Evolutionary conservation across 2,113 vertebrate genomes (phyloP).

Genomic region (Albula goreensis): DNA sequence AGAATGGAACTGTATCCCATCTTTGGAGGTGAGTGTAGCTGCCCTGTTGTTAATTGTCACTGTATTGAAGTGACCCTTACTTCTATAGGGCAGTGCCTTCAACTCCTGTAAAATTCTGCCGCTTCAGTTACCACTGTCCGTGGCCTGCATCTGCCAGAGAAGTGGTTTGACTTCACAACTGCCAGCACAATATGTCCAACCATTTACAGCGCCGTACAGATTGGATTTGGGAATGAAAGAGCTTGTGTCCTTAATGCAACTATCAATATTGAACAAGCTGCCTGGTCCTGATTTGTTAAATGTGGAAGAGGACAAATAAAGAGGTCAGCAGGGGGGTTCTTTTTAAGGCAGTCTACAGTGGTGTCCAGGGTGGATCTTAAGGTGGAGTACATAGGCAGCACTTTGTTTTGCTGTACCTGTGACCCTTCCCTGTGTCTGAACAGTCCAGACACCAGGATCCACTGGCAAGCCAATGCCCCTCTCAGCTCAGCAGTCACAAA

Average conservation of each 20-base stretch:
- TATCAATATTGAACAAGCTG: background rate
- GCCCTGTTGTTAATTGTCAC: background rate
- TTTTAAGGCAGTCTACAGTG: too few species aligned
- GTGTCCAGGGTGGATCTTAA: background rate
- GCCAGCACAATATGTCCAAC: background rate
- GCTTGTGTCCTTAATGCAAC: background rate
- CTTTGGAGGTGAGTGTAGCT: background rate
- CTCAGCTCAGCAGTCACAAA: background rate
- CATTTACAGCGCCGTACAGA: background rate
- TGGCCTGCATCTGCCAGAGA: background rate
- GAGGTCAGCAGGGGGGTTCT: too few species aligned
- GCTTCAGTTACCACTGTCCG: background rate
- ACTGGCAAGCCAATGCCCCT: background rate
- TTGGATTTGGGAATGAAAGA: background rate
- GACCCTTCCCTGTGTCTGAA: background rate
- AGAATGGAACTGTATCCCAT: background rate
- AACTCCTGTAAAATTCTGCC: background rate
- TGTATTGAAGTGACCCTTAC: background rate
- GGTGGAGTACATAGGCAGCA: background rate
- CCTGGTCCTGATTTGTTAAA: background rate
- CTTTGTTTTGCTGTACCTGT: background rate
- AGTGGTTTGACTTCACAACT: background rate
- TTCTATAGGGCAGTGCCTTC: background rate
- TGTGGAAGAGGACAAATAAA: background rate
- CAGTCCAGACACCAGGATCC: background rate